A percentile compares a stretch with the other conserved stretches of the same genome.
Conservation (phyloP, 2,888 invertebrate genomes). For the Synanthedon myopaeformis region DNA sequence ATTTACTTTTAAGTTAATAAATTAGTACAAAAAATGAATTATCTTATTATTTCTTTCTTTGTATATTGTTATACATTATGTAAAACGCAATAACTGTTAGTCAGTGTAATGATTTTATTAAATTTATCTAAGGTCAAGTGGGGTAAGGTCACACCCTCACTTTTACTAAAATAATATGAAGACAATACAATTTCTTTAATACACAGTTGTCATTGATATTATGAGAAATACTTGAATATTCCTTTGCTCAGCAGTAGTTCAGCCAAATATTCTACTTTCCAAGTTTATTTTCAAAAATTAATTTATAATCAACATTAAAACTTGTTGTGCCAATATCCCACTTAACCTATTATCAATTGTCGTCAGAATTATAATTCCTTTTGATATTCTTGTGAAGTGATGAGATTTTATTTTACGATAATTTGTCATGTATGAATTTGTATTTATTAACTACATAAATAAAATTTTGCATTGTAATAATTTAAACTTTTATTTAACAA, state of each 20-base stretch:
- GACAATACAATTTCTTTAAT: too few species aligned
- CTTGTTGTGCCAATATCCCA: too few species aligned
- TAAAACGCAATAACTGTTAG: slow-evolving; percentile 20
- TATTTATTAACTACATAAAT: slow-evolving; percentile 66
- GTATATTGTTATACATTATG: slow-evolving; percentile 14
- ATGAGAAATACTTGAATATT: too few species aligned
- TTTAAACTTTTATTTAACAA: slow-evolving; percentile 22
- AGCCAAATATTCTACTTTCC: too few species aligned
- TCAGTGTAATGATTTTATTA: slow-evolving; percentile 41
- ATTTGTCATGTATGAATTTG: slow-evolving; percentile 63
- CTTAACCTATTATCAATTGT: too few species aligned
- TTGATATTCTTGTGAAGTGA: slow-evolving; percentile 42
- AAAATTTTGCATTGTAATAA: slow-evolving; percentile 56
- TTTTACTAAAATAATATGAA: too few species aligned
- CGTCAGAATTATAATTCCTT: slow-evolving; percentile 14
- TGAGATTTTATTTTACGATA: slow-evolving; percentile 60
- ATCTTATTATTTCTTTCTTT: slow-evolving; percentile 15
- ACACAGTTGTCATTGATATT: too few species aligned
- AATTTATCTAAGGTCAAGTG: background rate
- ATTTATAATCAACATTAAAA: too few species aligned
- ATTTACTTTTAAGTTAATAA: slow-evolving; percentile 38
- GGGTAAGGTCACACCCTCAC: too few species aligned
- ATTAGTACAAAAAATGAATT: slow-evolving; percentile 52
- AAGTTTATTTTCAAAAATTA: too few species aligned
- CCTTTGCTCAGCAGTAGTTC: too few species aligned